Base-by-base conservation (phyloP, 2,113 vertebrate genomes). In the Sorex fumeus region DNA sequence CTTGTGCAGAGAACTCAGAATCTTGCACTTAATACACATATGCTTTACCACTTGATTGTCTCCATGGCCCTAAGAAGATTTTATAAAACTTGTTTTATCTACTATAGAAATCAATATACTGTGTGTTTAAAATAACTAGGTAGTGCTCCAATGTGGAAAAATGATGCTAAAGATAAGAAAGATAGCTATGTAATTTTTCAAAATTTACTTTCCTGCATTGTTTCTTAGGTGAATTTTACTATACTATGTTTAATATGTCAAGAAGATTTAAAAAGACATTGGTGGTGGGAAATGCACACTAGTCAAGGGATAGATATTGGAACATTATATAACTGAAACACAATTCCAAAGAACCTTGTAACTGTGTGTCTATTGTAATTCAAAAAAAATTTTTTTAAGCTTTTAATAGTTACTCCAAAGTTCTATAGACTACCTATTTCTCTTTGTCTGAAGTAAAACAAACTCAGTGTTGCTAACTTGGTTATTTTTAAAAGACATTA, bases 171-270 rank as follows among this genome's bases (percentile, higher is more conserved):
- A 79, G 23, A 19, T 7, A 76, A 75, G 74, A 47, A 27, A 53
- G 53, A 53, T 53, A 53, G 53, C 53, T 21, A 32, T 34, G 53
- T 5, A 30, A 25, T 79, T 34, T 83, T 45, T 85, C 28, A 76
- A n/a, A 85, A 53, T n/a, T 88, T 84, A n/a, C 5, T 75, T 84
- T 88, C 47, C 60, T 84, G 34, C 72, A 11, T 84, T 53, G 84
- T 53, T 53, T 53, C 2, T 9, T 53, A 53, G 50, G 16, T 53
- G 7, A 53, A 87, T 64, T 70, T n/a, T 71, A 32, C 18, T 9
- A 15, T 15, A 67, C 30, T 67, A 32, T 60, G 53, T 74, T 75
- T 62, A 85, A 34, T 72, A 75, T 88, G 74, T 69, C 8, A 81
- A 74, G 19, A 74, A 79, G 13, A 47, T 8, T 36, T 88, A 75